These are phyloP conservation scores for Strix uralensis DNA, from an alignment of 2,113 vertebrate species.

Conservation along the genomic window DNA sequence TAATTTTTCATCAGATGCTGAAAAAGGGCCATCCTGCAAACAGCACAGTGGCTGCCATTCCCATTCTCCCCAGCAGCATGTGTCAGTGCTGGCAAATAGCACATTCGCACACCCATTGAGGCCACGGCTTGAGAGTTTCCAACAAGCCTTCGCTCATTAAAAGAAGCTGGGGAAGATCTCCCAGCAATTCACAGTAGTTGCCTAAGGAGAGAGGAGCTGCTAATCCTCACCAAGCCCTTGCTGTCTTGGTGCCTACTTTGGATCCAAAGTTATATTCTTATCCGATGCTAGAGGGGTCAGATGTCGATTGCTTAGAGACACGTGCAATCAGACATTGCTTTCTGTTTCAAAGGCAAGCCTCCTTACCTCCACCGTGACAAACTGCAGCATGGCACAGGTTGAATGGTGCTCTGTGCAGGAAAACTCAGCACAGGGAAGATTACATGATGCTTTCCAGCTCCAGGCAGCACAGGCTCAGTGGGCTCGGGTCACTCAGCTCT, in stretches of 20 bases:
- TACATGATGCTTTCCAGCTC: not conserved
- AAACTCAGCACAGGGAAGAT: fast-evolving
- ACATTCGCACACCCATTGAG: fast-evolving
- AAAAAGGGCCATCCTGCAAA: not conserved
- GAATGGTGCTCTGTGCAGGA: not conserved
- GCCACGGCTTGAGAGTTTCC: not conserved
- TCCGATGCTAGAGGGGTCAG: not conserved
- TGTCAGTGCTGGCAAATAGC: not conserved
- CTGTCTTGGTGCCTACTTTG: not conserved
- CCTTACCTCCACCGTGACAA: not conserved
- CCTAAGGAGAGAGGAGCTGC: not conserved
- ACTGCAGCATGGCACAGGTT: not conserved
- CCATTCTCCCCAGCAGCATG: fast-evolving
- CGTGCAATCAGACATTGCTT: not conserved
- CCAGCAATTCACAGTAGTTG: not conserved
- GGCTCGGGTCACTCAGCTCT: not conserved
- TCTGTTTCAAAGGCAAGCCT: not conserved
- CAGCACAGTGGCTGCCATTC: not conserved
- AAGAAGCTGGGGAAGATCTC: not conserved
- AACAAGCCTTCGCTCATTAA: not conserved
- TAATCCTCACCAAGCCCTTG: fast-evolving
- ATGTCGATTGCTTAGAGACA: not conserved
- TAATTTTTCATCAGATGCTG: not conserved
- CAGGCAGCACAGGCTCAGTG: not conserved
- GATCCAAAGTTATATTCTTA: not conserved